These are phyloP conservation scores for Hylomyscus alleni DNA, from an alignment of 2,797 vertebrate genomes.

Conservation along the genomic window DNA sequence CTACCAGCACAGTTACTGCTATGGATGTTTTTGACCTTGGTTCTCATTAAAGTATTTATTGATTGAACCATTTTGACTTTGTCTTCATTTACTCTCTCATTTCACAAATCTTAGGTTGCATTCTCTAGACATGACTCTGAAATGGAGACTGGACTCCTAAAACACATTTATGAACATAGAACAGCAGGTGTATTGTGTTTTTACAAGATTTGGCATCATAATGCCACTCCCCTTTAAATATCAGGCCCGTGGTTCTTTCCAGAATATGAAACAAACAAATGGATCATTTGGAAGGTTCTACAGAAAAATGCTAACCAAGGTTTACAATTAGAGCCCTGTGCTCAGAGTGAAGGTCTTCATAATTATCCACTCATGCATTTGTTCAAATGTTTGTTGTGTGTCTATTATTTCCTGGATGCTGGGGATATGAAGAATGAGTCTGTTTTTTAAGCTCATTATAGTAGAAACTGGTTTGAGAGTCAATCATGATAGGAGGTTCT, in stretches of 20 bases:
- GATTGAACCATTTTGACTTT: constrained; percentile 70
- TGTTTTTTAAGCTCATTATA: constrained; percentile 57
- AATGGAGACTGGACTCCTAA: constrained; percentile 52
- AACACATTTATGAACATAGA: constrained; percentile 48
- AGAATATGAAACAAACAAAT: constrained; percentile 49
- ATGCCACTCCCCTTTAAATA: constrained; percentile 49
- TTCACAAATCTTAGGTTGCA: constrained; percentile 55
- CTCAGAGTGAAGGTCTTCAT: constrained; percentile 53
- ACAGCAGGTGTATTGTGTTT: constrained; percentile 26
- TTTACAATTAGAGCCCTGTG: constrained; percentile 21
- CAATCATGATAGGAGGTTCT: constrained; percentile 37
- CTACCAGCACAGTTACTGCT: constrained; percentile 71
- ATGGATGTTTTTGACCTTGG: constrained; percentile 79
- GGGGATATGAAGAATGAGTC: constrained; percentile 54
- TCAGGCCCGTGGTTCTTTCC: constrained; percentile 57
- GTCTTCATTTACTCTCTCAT: constrained; percentile 66
- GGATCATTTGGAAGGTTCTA: constrained; percentile 52
- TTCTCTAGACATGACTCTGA: constrained; percentile 43
- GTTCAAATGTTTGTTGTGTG: constrained; percentile 63
- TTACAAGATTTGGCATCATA: constrained; percentile 27
- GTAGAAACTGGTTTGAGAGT: constrained; percentile 52
- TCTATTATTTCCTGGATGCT: constrained; percentile 36
- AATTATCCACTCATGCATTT: constrained; percentile 62
- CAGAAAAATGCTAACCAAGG: constrained; percentile 54
- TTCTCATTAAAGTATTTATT: constrained; percentile 92